Base-by-base conservation (phyloP, 2,888 invertebrate genomes). In the Colletes collaris region DNA sequence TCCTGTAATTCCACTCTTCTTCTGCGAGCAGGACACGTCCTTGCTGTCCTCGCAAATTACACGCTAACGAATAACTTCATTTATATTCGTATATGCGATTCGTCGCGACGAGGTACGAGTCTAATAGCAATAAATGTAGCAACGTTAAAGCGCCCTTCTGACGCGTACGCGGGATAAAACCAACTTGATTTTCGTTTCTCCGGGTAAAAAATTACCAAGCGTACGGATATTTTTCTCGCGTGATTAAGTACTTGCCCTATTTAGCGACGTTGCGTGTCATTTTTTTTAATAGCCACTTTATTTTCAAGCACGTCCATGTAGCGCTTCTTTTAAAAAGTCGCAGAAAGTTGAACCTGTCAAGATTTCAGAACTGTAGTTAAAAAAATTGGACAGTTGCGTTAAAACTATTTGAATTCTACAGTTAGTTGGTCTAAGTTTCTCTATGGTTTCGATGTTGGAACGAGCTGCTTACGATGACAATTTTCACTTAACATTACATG, bases 61-160 rank as follows among this genome's bases (percentile, higher is more conserved):
- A 58, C 55, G n/a, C 40, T 64, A 68, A 78, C 77, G 77, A 69
- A 64, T 75, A 75, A 69, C 65, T 65, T 65, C 69, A 55, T 78
- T 78, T 65, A 60, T 59, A 75, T 75, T 74, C 67, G 46, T 66
- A 56, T 37, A 58, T 35, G 67, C 56, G 66, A 77, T 74, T 66
- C 75, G 56, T 59, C 49, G 64, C 19, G 49, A 11, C 44, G 37
- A 49, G 53, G 71, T 10, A 50, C 67, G 44, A 10, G 35, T 56
- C 52, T 67, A 68, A 74, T 40, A 67, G 40, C 59, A 53, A 74
- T 67, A 67, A 60, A 27, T 53, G 60, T 55, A 62, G 40, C 27
- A n/a, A 16, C 52, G 35, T 62, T 62, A 53, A 62, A 62, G 16
- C 52, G 44, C 44, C n/a, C 69, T 44, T 19, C 11, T 50, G 52